A percentile compares a stretch with the other conserved stretches of the same genome.
These are phyloP conservation scores for Oppia nitens DNA, from an alignment of 1,140 invertebrate genomes.

Conservation along the genomic window DNA sequence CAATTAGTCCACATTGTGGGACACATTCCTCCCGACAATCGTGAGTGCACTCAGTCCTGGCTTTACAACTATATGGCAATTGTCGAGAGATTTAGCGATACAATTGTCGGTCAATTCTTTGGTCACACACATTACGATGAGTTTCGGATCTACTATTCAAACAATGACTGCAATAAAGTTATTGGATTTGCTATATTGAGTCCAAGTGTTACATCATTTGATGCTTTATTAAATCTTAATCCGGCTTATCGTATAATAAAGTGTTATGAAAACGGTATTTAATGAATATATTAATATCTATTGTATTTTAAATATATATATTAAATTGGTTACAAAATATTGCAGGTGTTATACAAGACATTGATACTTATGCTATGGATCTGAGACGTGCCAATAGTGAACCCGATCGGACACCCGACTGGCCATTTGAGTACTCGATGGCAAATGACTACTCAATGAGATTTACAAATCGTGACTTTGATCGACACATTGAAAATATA, in stretches of 20 bases:
- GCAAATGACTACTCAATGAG: slow-evolving; percentile 55
- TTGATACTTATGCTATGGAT: slow-evolving; percentile 55
- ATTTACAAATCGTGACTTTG: slow-evolving; percentile 64
- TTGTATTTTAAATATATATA: too few species aligned
- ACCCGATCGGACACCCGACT: slow-evolving; percentile 40
- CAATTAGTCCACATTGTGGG: slow-evolving; percentile 94
- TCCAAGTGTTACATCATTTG: slow-evolving; percentile 32
- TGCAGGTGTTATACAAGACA: slow-evolving; percentile 44
- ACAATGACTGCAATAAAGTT: slow-evolving; percentile 22
- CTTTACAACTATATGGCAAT: slow-evolving; percentile 32
- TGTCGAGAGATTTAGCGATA: slow-evolving; percentile 32
- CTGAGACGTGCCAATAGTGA: slow-evolving; percentile 49
- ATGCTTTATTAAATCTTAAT: slow-evolving; percentile 50
- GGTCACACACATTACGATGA: slow-evolving; percentile 34
- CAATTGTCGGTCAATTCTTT: slow-evolving; percentile 34
- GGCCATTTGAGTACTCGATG: slow-evolving; percentile 74
- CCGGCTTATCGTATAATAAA: slow-evolving; percentile 60
- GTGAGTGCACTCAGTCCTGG: slow-evolving; percentile 48
- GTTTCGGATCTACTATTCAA: slow-evolving; percentile 33
- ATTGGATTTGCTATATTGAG: slow-evolving; percentile 30
- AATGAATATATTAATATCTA: too few species aligned
- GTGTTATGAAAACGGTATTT: slow-evolving; percentile 34
- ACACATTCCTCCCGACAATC: slow-evolving; percentile 90
- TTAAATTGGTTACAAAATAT: too few species aligned
- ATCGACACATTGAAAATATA: slow-evolving; percentile 64